A percentile compares a stretch with the other conserved stretches of the same genome.
phyloP scores from a whole-genome alignment of 1,140 invertebrate genomes.

The Atta texana region DNA sequence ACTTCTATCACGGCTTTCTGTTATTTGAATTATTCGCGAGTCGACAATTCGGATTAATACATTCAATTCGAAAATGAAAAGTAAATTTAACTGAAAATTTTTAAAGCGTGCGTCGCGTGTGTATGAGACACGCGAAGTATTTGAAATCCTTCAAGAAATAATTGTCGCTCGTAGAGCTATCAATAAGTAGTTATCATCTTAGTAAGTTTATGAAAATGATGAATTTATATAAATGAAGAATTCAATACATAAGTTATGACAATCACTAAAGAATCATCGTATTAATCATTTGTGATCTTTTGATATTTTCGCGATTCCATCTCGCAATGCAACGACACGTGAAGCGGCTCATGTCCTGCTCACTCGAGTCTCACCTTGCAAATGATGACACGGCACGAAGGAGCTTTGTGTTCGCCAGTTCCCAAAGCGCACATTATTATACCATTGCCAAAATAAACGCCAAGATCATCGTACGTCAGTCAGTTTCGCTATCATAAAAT shows the following conservation, averaged over 20 bases:
- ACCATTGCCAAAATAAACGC: not conserved
- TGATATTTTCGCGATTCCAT: not conserved
- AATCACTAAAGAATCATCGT: not conserved
- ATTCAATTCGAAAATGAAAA: not conserved
- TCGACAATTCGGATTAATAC: not conserved
- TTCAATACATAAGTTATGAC: not conserved
- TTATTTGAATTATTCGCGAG: constrained; percentile 11
- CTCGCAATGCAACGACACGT: not conserved
- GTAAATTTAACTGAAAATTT: not conserved
- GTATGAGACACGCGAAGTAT: not conserved
- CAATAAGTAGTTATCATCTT: not conserved
- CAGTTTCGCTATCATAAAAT: not conserved
- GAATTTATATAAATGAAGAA: not conserved
- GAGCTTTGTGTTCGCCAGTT: not conserved
- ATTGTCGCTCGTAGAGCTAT: not conserved
- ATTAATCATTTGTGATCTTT: not conserved
- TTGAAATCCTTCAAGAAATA: not conserved
- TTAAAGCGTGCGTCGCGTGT: not conserved
- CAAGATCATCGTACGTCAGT: not conserved
- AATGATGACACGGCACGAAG: not conserved
- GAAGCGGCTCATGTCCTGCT: not conserved
- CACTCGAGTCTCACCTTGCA: not conserved
- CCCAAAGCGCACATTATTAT: not conserved
- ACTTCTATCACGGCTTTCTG: constrained; percentile 5
- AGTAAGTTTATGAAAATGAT: not conserved